Evolutionary conservation across 2,797 vertebrate genomes (phyloP).

Genomic region (Clarias fuscus): DNA sequence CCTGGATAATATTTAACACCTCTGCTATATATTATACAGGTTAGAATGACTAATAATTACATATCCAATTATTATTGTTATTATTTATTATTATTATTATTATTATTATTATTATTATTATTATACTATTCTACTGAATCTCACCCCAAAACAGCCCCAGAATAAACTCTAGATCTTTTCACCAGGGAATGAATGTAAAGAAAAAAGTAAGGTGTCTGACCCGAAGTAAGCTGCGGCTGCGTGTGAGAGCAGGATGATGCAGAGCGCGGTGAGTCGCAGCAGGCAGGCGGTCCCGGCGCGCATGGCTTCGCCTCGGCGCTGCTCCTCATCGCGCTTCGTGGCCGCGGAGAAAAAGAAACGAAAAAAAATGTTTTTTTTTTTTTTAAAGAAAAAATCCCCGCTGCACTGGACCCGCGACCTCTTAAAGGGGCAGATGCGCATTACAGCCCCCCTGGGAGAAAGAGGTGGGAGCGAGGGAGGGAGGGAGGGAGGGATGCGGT

Average conservation of each 20-base stretch:
- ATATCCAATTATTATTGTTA: too few relatives aligned
- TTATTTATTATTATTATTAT: too few relatives aligned
- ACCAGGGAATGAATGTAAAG: slow-evolving; percentile 20
- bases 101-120: too few relatives aligned
- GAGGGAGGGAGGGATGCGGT: slow-evolving; percentile 9
- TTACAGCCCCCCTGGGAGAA: slow-evolving; percentile 29
- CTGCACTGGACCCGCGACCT: slow-evolving; percentile 69
- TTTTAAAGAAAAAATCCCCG: slow-evolving; percentile 70
- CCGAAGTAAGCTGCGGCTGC: slow-evolving; percentile 80
- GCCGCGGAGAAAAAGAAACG: slow-evolving; percentile 70
- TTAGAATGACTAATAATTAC: too few relatives aligned
- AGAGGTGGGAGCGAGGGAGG: neutral
- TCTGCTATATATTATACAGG: too few relatives aligned
- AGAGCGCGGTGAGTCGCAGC: slow-evolving; percentile 78
- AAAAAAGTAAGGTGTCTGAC: slow-evolving; percentile 64
- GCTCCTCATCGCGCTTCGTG: slow-evolving; percentile 84
- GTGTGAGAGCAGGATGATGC: slow-evolving; percentile 79
- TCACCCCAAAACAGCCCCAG: neutral
- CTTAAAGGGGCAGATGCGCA: slow-evolving; percentile 69
- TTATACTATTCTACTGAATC: neutral
- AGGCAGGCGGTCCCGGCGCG: slow-evolving; percentile 82
- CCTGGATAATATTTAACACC: too few relatives aligned
- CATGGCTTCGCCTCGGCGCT: slow-evolving; percentile 84
- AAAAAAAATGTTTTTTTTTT: too few relatives aligned
- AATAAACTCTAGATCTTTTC: neutral